These are phyloP conservation scores for Catocala sponsa DNA, from an alignment of 2,888 invertebrate genomes.

Conservation along the genomic window DNA sequence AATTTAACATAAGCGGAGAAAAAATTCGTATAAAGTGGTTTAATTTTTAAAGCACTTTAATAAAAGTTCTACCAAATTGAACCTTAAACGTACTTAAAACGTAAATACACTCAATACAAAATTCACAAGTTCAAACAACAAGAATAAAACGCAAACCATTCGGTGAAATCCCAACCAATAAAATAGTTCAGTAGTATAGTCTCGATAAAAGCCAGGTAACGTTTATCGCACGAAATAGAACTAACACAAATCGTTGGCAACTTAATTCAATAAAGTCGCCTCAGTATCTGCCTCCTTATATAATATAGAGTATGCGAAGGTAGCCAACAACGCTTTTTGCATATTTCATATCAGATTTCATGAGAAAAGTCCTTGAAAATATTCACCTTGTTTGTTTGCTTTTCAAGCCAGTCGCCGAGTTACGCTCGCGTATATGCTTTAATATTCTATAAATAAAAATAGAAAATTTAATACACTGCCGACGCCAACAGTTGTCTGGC, in stretches of 20 bases:
- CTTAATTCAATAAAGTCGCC: constrained; percentile 55
- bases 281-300: constrained; percentile 34
- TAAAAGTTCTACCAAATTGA: too few species aligned
- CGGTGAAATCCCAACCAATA: background rate
- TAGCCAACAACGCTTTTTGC: constrained; percentile 59
- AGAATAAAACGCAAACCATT: background rate
- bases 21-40: too few species aligned
- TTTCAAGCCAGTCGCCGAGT: constrained; percentile 20
- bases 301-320: constrained; percentile 45
- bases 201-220: constrained; percentile 4
- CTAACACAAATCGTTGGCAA: constrained; percentile 34
- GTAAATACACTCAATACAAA: background rate
- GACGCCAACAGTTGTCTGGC: constrained; percentile 4
- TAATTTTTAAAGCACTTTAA: too few species aligned
- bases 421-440: constrained; percentile 14
- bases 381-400: constrained; percentile 47
- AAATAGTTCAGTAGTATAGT: background rate
- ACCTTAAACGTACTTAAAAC: background rate
- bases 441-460: constrained; percentile 36
- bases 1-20: too few species aligned
- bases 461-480: constrained; percentile 21
- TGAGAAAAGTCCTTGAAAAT: constrained; percentile 50
- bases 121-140: background rate
- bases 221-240: constrained; percentile 19
- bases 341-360: constrained; percentile 66